These are phyloP conservation scores for Polydrusus tereticollis DNA, from an alignment of 2,888 invertebrate species.

Conservation along the genomic window DNA sequence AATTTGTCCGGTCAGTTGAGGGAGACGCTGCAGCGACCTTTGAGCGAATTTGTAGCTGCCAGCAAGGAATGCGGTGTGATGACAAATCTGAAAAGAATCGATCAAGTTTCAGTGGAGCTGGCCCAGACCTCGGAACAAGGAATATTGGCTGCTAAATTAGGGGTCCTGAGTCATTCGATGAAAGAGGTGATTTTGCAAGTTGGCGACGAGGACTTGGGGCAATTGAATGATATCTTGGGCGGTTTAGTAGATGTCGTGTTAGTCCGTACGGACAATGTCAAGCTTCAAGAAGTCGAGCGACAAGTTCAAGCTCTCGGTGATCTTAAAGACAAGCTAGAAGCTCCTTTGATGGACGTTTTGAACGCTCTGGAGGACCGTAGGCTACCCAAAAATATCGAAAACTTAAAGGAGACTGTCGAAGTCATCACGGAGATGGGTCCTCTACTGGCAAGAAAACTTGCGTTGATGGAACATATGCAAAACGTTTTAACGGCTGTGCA, in stretches of 20 bases:
- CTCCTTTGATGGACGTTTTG: not conserved
- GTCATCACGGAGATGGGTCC: not conserved
- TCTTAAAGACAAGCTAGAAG: not conserved
- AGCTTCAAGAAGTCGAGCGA: not conserved
- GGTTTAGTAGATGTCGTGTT: constrained; percentile 14
- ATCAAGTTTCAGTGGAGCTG: not conserved
- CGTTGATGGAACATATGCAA: constrained; percentile 14
- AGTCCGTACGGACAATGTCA: not conserved
- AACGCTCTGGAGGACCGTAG: not conserved
- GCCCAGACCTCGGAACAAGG: not conserved
- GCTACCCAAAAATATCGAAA: constrained; percentile 23
- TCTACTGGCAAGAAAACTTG: constrained; percentile 2
- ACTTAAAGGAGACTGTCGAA: constrained; percentile 19
- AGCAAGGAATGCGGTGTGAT: not conserved
- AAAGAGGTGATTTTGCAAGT: not conserved
- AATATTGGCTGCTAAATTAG: not conserved
- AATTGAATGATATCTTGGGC: constrained; percentile 25
- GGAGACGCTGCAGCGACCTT: not conserved
- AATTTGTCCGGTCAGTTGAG: not conserved
- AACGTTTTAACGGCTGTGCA: constrained; percentile 8
- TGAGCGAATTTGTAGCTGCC: not conserved
- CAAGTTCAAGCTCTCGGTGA: not conserved
- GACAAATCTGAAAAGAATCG: not conserved
- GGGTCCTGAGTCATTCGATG: not conserved
- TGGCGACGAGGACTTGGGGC: not conserved